Evolutionary conservation across 2,113 vertebrate genomes (phyloP), one percentile per base, ranked within the genome.

Genomic region (Oophaga pumilio): DNA sequence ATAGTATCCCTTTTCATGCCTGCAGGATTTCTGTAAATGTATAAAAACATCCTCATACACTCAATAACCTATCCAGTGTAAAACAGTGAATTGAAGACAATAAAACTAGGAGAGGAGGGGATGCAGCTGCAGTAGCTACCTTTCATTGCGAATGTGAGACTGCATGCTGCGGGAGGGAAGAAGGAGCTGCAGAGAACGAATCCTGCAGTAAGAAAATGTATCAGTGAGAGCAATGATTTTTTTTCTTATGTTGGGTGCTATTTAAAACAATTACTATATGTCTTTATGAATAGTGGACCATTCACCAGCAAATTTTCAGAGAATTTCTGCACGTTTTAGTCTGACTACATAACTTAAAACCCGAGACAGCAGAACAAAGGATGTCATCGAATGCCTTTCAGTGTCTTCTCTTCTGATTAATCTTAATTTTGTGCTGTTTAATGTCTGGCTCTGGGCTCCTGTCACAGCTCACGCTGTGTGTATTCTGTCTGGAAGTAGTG

Each of bases 361-460:
- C 6, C 0, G 17, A 76, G 57, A 26, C 53, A 15, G 66, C 43
- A 89, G 84, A 90, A 83, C 52, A 91, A 57, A 89, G 88, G 90
- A 89, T 88, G 76, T 81, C 88, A 85, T 87, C 85, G 76, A 85
- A 69, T 52, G 81, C n/a, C 64, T 68, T 66, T 79, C 76, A 78
- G 77, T 71, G 28, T 43, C 49, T 74, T 74, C 33, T 87, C n/a
- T 49, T 88, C 66, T 74, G 50, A 82, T 57, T 92, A 90, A 91
- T 91, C 90, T 89, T 90, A 90, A 91, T 90, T 91, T 91, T 89
- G 86, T 89, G 88, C 89, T 57, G 87, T 90, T 81, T 93, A 93
- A 92, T 91, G 90, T 85, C 84, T 49, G 0, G 68, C 76, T 14
- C 56, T 91, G 91, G 88, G 43, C 88, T 90, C 87, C 85, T 89